Base-by-base conservation (phyloP, 2,797 vertebrate species). In the Cynopterus sphinx region DNA sequence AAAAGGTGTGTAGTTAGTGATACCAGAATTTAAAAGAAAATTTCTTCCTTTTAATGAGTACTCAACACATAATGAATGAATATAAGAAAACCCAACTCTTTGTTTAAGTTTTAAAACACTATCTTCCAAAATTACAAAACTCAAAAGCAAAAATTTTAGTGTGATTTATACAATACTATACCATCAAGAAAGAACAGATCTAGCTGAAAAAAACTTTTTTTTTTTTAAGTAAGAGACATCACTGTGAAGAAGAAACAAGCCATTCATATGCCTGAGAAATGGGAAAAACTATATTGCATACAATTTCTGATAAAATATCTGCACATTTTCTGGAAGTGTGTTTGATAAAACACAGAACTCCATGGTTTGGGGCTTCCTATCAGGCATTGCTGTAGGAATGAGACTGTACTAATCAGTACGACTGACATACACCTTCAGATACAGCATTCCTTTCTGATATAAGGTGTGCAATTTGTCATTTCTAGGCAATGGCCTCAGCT, bases 41-140 rank as follows among this genome's bases (percentile, higher is more conserved):
- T 87, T 49, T 89, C 39, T 82, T 87, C 55, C 26, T 81, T 77
- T 84, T 28, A 49, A 5, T 85, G 57, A 90, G n/a, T 31, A 53
- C 61, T 46, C 26, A 61, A 59, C 49, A 89, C 31, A 53, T 26
- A 59, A 26, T 67, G 3, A 24, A 39, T 61, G 15, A 87, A 83
- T 49, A 67, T 12, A 59, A 87, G 43, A 79, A 87, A 75, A 22
- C 17, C 55, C 61, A 91, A 59, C 24, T 74, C 24, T 74, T 59
- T 43, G 75, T n/a, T 74, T 78, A 49, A 57, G 24, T 77, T 91
- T 75, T 61, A 85, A 96, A 87, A 43, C 24, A 55, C 46, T 33
- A 33, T 86, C 12, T 93, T 41, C 12, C 24, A 13, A 41, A 96
- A 21, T n/a, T 36, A 49, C n/a, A 75, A 43, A 85, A n/a, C 5